phyloP scores from a whole-genome alignment of 2,797 vertebrate genomes.

The Monodelphis domestica region DNA sequence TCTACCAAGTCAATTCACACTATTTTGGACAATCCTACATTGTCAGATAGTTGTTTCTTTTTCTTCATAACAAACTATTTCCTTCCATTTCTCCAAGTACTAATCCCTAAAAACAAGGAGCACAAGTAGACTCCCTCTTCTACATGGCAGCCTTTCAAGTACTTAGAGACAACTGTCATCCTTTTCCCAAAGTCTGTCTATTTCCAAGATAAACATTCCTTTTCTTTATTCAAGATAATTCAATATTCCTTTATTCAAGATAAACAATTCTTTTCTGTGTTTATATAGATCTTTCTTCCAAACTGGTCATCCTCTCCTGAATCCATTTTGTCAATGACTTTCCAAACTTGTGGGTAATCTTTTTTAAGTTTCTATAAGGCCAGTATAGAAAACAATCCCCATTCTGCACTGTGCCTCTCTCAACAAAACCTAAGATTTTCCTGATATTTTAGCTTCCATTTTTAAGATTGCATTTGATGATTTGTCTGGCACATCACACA shows the following conservation, averaged over 20 bases:
- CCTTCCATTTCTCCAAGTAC: neutral
- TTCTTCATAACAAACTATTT: neutral
- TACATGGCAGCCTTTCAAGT: neutral
- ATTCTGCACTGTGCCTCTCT: neutral
- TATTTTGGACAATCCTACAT: neutral
- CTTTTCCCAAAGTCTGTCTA: neutral
- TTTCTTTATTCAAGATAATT: too few species aligned
- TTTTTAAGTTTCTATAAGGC: neutral
- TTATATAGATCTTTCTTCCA: neutral
- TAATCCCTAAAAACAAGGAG: neutral
- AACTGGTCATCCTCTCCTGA: neutral
- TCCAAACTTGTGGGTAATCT: neutral
- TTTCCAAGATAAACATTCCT: neutral
- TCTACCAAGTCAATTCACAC: neutral
- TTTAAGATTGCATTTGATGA: neutral
- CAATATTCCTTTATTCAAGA: too few species aligned
- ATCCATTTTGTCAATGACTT: neutral
- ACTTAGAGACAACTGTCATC: neutral
- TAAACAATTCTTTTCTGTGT: neutral
- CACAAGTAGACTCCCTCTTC: neutral
- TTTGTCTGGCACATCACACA: neutral
- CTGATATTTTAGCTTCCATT: neutral
- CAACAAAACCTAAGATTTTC: neutral
- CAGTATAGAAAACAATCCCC: neutral
- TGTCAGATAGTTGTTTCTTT: neutral